Conservation (phyloP, 2,113 vertebrate genomes). For the Clinocottus analis region DNA sequence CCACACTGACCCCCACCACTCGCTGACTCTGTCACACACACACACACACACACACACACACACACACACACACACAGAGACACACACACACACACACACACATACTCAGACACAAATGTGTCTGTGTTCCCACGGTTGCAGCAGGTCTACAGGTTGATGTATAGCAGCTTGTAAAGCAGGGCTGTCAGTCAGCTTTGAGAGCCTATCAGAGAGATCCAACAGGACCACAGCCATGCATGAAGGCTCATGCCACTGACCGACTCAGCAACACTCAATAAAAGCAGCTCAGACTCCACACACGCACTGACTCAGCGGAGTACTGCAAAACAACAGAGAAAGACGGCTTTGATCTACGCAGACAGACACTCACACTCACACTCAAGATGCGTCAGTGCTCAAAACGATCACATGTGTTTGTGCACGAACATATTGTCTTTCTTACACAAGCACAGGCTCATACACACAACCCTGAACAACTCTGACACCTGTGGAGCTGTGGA, state of each 20-base stretch:
- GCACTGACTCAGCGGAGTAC: slow-evolving; percentile 53
- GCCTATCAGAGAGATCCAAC: slow-evolving; percentile 72
- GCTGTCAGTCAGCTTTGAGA: slow-evolving; percentile 71
- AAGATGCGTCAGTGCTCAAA: slow-evolving; percentile 45
- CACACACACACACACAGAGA: slow-evolving; percentile 10
- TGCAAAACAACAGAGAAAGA: slow-evolving; percentile 52
- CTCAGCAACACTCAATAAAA: slow-evolving; percentile 77
- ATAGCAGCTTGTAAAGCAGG: slow-evolving; percentile 72
- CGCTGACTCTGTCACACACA: slow-evolving; percentile 2
- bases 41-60: slow-evolving; percentile 4
- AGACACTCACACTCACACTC: slow-evolving; percentile 32
- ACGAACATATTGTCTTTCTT: slow-evolving; percentile 17
- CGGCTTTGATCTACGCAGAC: slow-evolving; percentile 66
- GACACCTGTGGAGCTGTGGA: slow-evolving; percentile 70
- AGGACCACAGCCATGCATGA: slow-evolving; percentile 60
- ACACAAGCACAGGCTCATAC: slow-evolving; percentile 29
- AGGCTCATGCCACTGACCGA: slow-evolving; percentile 45
- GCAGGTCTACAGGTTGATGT: slow-evolving; percentile 67
- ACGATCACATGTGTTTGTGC: slow-evolving; percentile 27
- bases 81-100: not conserved
- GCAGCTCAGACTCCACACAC: slow-evolving; percentile 31
- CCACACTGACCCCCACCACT: slow-evolving; percentile 33
- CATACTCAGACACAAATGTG: slow-evolving; percentile 29
- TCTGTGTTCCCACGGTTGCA: slow-evolving; percentile 71
- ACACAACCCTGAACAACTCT: slow-evolving; percentile 43